Conservation (phyloP, 2,888 invertebrate genomes). For the Phengaris alcon region DNA sequence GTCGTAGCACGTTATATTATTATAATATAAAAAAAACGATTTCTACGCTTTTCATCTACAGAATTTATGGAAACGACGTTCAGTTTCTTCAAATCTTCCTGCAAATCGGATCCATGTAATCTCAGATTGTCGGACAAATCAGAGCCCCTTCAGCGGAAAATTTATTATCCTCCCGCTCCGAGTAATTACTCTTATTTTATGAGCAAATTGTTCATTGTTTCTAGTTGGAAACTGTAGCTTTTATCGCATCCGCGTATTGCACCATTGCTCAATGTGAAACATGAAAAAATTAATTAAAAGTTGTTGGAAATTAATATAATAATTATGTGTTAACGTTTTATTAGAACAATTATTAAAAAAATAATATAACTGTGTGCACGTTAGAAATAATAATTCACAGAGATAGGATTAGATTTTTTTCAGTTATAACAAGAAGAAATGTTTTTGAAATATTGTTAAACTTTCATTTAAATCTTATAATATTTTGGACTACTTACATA, state of each 20-base stretch:
- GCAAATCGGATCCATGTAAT: not conserved
- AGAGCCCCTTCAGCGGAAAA: conserved; percentile 66
- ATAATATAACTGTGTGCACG: no score
- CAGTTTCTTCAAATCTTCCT: not conserved
- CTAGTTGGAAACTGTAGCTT: conserved; percentile 52
- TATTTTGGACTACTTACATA: no score
- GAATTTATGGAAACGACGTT: no score
- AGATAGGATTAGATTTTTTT: no score
- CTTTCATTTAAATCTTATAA: no score
- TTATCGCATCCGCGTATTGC: conserved; percentile 33
- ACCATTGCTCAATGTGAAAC: conserved; percentile 33
- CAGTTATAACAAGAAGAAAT: no score
- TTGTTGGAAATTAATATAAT: not conserved
- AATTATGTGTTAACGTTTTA: not conserved
- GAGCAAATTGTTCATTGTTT: conserved; percentile 62
- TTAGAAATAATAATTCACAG: no score
- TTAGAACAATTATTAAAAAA: not conserved
- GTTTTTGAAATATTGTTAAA: no score
- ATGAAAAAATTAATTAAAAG: conserved; percentile 21
- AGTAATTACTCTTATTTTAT: conserved; percentile 68
- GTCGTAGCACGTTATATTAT: no score
- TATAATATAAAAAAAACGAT: no score
- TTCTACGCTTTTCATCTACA: no score
- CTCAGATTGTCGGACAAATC: conserved; percentile 59
- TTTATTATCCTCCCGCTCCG: conserved; percentile 67